Evolutionary conservation across 2,888 invertebrate species (phyloP).

Genomic region (Drosophila affinis): DNA sequence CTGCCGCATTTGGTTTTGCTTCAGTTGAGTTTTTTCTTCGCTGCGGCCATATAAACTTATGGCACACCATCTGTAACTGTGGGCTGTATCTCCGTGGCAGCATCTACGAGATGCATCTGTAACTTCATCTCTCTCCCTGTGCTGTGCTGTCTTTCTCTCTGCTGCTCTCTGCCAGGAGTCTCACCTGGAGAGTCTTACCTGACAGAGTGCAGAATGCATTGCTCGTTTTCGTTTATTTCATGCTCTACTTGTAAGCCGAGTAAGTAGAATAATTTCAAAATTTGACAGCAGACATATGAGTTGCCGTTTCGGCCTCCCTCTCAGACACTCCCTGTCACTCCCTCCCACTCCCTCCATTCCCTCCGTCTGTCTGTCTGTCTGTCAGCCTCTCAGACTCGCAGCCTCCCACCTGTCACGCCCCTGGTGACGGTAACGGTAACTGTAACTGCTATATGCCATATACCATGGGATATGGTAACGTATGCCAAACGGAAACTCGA

Average conservation of each 20-base stretch:
- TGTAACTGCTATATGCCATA: constrained; percentile 39
- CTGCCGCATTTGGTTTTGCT: constrained; percentile 54
- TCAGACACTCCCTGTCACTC: background rate
- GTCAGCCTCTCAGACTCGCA: constrained; percentile 15
- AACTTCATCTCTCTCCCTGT: constrained; percentile 16
- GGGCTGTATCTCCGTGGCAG: constrained; percentile 28
- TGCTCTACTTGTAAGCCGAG: constrained; percentile 62
- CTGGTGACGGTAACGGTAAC: constrained; percentile 28
- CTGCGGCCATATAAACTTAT: constrained; percentile 62
- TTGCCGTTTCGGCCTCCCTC: constrained; percentile 33
- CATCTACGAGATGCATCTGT: constrained; percentile 49
- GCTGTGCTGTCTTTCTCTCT: background rate
- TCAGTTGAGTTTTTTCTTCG: constrained; percentile 36
- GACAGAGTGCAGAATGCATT: constrained; percentile 25
- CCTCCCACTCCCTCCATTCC: constrained; percentile 7
- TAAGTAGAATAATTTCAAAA: constrained; percentile 74
- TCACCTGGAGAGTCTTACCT: constrained; percentile 8
- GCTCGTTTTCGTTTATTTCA: constrained; percentile 53
- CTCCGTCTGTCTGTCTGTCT: constrained; percentile 15
- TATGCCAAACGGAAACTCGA: constrained; percentile 62
- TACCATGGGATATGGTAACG: constrained; percentile 29
- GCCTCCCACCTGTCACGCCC: constrained; percentile 32
- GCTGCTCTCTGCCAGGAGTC: constrained; percentile 12
- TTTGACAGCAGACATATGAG: constrained; percentile 75
- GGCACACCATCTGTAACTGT: constrained; percentile 60